Percentiles rank a stretch among this genome's conserved stretches.
phyloP scores from a whole-genome alignment of 2,888 invertebrate species.

The Idaea dimidiata region DNA sequence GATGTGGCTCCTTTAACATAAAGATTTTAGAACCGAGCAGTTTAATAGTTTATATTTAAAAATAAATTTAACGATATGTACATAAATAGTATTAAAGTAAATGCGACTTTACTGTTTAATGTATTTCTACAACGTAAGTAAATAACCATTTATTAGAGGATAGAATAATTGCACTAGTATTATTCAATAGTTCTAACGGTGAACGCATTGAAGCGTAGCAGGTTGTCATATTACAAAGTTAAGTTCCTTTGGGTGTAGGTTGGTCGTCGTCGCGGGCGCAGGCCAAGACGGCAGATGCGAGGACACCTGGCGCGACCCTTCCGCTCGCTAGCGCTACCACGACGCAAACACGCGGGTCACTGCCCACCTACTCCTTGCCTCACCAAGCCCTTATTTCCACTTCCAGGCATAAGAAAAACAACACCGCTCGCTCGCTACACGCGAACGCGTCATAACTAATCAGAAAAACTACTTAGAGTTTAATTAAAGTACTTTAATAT shows the following conservation, averaged over 20 bases:
- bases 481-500: constrained; percentile 41
- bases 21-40: not conserved
- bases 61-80: not conserved
- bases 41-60: not conserved
- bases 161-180: constrained; percentile 2
- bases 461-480: constrained; percentile 53
- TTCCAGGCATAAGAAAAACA: constrained; percentile 55
- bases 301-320: constrained; percentile 78
- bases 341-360: constrained; percentile 56
- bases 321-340: constrained; percentile 58
- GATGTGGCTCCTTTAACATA: not conserved
- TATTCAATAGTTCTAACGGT: constrained; percentile 46
- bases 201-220: constrained; percentile 60
- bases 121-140: not conserved
- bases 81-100: not conserved
- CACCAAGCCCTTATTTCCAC: constrained; percentile 56
- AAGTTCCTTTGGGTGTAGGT: constrained; percentile 52
- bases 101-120: not conserved
- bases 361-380: constrained; percentile 72
- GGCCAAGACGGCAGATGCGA: constrained; percentile 75
- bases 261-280: constrained; percentile 37
- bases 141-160: not conserved
- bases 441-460: constrained; percentile 63
- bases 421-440: constrained; percentile 53
- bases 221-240: constrained; percentile 44